A percentile compares a stretch with the other conserved stretches of the same genome.
phyloP scores from a whole-genome alignment of 2,113 vertebrate species.

The Rousettus leschenaultii region DNA sequence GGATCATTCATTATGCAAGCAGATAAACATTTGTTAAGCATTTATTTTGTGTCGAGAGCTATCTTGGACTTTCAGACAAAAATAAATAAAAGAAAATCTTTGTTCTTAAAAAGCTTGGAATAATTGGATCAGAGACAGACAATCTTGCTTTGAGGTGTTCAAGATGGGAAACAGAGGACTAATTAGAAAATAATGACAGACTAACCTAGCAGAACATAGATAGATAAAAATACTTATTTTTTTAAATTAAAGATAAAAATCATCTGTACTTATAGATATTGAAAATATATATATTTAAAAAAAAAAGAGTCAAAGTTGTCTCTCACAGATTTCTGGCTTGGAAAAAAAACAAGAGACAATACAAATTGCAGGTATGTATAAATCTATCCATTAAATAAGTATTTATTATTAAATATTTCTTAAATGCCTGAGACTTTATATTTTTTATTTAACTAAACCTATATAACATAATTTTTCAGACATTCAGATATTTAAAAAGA shows the following conservation, averaged over 20 bases:
- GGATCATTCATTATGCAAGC: background rate
- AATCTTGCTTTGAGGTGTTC: background rate
- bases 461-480: background rate
- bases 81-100: constrained; percentile 14
- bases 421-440: background rate
- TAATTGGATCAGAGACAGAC: background rate
- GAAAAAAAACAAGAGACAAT: background rate
- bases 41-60: background rate
- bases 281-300: background rate
- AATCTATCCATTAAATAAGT: background rate
- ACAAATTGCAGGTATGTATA: background rate
- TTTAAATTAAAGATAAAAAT: background rate
- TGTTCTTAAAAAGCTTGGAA: constrained; percentile 19
- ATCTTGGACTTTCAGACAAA: background rate
- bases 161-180: background rate
- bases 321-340: background rate
- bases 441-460: background rate
- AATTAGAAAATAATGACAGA: background rate
- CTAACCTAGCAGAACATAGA: background rate
- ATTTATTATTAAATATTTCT: background rate
- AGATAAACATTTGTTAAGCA: background rate
- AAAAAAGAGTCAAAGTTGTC: background rate
- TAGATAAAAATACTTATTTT: background rate
- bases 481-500: background rate
- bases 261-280: background rate